A percentile compares a stretch with the other conserved stretches of the same genome.
Conservation (phyloP, 2,797 vertebrate genomes). For the Lutjanus campechanus region DNA sequence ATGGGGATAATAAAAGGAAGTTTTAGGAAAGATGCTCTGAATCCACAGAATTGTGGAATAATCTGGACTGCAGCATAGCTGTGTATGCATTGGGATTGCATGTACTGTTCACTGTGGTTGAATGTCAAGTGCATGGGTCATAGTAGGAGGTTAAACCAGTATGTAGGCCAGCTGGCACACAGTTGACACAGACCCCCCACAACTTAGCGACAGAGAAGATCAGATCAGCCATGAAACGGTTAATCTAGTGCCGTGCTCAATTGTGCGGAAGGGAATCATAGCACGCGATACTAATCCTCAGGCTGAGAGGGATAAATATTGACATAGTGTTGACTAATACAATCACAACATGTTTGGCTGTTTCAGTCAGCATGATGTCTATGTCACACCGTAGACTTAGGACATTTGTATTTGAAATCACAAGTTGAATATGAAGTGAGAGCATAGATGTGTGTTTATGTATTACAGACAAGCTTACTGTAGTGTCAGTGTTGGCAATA, state of each 20-base stretch:
- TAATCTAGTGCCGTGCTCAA: constrained; percentile 78
- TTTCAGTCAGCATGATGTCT: constrained; percentile 5
- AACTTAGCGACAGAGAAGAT: constrained; percentile 56
- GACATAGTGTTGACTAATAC: constrained; percentile 72
- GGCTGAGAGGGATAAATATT: constrained; percentile 78
- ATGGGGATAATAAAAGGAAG: neutral
- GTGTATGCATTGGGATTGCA: constrained; percentile 3
- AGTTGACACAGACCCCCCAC: constrained; percentile 45
- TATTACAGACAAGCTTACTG: neutral
- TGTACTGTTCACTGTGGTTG: constrained; percentile 29
- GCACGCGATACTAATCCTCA: constrained; percentile 75
- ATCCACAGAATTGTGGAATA: constrained; percentile 6
- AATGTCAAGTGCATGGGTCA: constrained; percentile 60
- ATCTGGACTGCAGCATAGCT: constrained; percentile 12
- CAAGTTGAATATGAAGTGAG: constrained; percentile 3
- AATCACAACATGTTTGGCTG: constrained; percentile 65
- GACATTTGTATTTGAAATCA: neutral
- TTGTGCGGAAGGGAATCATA: constrained; percentile 74
- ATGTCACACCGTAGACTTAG: neutral
- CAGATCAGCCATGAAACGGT: constrained; percentile 78
- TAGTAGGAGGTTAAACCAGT: constrained; percentile 63
- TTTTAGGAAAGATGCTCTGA: constrained; percentile 9
- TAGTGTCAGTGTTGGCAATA: neutral
- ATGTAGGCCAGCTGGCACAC: constrained; percentile 71
- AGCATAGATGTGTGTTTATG: neutral